Base-by-base conservation (phyloP, 2,113 vertebrate genomes). In the Chionis minor region DNA sequence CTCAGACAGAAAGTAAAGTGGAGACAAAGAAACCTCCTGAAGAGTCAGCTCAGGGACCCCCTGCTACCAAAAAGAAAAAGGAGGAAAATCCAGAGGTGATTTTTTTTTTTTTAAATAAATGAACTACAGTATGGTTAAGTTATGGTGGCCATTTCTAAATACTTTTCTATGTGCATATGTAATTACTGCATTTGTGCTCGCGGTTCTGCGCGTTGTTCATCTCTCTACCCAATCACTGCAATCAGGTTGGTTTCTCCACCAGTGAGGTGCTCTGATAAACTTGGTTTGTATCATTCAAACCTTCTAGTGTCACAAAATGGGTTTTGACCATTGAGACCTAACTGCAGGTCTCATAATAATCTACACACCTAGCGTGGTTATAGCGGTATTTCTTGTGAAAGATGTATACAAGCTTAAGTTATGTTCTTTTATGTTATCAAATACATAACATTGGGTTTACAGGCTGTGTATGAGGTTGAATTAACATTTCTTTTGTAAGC, bases 61-160 rank as follows among this genome's bases (percentile, higher is more conserved):
- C 97, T 75, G 97, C 99, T 80, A 96, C 98, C 96, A 98, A 96
- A 98, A 98, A 98, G 98, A 98, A 98, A 95, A 98, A 97, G 96
- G 98, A 99, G 82, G 98, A 98, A 96, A 98, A 97, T 95, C 98
- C 98, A 19, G 98, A 98, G 98, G 98, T 98, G 84, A 96, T 55
- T 14, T 79, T 81, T 58, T 38, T 10, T 38, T 33, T 67, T 66
- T 66, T 8, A 27, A 26, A 51, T 56, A 75, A 83, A 45, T 54
- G 27, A 75, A 12, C 49, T 67, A 32, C 35, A 49, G 22, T 62
- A 19, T 27, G 28, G 3, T 74, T 56, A 56, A 75, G 19, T 62
- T 67, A 22, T 4, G 20, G 38, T 15, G 14, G 8, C 6, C 4
- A 38, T 55, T 74, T 77, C 38, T 38, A 72, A 87, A 35, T 11